phyloP scores from a whole-genome alignment of 2,888 invertebrate genomes.

The Priocnemis perturbator region DNA sequence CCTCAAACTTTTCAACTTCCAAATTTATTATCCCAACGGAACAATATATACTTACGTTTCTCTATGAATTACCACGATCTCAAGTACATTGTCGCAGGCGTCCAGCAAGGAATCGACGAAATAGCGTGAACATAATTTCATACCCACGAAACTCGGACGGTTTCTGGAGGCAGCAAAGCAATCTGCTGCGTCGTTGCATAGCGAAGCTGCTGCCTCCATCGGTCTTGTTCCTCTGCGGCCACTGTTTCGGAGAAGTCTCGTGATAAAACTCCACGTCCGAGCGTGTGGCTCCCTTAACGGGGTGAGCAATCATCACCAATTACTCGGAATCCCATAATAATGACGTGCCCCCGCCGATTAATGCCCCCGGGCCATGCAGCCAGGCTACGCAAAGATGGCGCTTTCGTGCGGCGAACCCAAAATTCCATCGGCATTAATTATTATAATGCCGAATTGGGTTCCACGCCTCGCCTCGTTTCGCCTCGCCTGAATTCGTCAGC shows the following conservation, averaged over 20 bases:
- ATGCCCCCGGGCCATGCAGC: slow-evolving; percentile 55
- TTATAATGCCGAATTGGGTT: slow-evolving; percentile 39
- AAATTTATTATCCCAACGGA: too few species aligned
- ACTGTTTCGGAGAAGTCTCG: slow-evolving; percentile 48
- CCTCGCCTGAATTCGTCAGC: too few species aligned
- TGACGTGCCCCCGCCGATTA: slow-evolving; percentile 59
- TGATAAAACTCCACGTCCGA: slow-evolving; percentile 36
- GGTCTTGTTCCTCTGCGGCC: slow-evolving; percentile 17
- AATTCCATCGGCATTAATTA: slow-evolving; percentile 49
- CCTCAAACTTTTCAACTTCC: too few species aligned
- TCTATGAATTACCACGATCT: too few species aligned
- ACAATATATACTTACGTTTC: too few species aligned
- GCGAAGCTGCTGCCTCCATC: slow-evolving; percentile 17
- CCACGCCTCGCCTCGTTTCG: too few species aligned
- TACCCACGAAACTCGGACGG: too few species aligned
- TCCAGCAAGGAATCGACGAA: too few species aligned
- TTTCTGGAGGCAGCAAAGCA: too few species aligned
- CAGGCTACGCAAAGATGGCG: slow-evolving; percentile 54
- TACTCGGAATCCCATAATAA: slow-evolving; percentile 60
- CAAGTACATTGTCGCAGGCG: too few species aligned
- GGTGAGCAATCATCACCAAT: slow-evolving; percentile 50
- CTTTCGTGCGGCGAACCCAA: slow-evolving; percentile 56
- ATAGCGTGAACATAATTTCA: too few species aligned
- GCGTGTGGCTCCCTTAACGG: not conserved
- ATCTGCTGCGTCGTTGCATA: not conserved